These are phyloP conservation scores for Seriola aureovittata DNA, from an alignment of 2,113 vertebrate genomes.

Conservation along the genomic window DNA sequence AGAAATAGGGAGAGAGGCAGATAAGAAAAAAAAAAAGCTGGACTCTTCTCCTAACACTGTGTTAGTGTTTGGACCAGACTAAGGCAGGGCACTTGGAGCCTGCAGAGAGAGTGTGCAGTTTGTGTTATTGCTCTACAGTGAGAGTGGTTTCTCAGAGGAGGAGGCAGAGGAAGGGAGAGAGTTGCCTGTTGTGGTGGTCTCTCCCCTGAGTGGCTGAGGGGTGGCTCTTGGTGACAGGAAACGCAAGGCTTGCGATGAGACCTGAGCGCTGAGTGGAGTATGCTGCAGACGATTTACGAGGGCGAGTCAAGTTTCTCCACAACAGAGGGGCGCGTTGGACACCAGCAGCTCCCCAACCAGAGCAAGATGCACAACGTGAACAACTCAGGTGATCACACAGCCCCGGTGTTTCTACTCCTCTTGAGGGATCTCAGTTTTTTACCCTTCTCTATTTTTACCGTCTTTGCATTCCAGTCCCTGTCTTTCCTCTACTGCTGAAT, in stretches of 20 bases:
- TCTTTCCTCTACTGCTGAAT: conserved; percentile 44
- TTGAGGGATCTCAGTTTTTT: conserved; percentile 51
- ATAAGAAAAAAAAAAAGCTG: conserved; percentile 50
- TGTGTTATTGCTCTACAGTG: conserved; percentile 57
- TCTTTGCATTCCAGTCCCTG: conserved; percentile 44
- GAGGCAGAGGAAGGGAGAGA: conserved; percentile 77
- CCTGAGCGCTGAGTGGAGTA: conserved; percentile 91
- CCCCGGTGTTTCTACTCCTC: conserved; percentile 36
- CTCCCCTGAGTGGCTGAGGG: conserved; percentile 82
- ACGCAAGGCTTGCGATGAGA: conserved; percentile 90
- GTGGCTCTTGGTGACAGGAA: conserved; percentile 86
- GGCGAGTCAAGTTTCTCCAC: conserved; percentile 97
- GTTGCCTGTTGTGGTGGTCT: conserved; percentile 71
- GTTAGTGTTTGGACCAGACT: conserved; percentile 66
- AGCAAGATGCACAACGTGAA: conserved; percentile 97
- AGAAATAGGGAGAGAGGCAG: conserved; percentile 43
- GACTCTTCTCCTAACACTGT: conserved; percentile 60
- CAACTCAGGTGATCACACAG: conserved; percentile 93
- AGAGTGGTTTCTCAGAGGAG: conserved; percentile 77
- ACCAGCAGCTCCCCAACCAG: conserved; percentile 90
- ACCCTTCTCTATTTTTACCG: background rate
- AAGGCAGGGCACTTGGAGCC: conserved; percentile 43
- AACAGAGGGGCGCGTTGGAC: conserved; percentile 92
- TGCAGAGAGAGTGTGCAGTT: conserved; percentile 54
- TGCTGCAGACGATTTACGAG: conserved; percentile 99